These are phyloP conservation scores for Drosophila yooni DNA, from an alignment of 2,888 invertebrate species.

Conservation along the genomic window DNA sequence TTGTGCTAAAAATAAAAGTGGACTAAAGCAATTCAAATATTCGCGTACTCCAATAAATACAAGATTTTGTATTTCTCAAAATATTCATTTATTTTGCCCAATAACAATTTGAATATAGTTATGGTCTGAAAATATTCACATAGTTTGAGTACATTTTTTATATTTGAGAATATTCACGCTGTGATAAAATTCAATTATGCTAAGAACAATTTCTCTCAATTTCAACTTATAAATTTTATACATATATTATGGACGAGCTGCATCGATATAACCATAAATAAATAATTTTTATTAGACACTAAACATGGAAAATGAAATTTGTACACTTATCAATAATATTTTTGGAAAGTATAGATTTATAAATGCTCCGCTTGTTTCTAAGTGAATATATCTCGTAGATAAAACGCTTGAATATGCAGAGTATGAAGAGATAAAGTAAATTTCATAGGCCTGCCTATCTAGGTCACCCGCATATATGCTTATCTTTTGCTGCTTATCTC, in stretches of 20 bases:
- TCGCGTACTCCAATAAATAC: background rate
- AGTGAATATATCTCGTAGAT: background rate
- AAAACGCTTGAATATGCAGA: background rate
- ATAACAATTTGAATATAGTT: background rate
- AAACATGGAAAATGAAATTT: background rate
- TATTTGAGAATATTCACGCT: background rate
- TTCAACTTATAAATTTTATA: background rate
- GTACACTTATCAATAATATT: background rate
- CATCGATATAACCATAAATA: no score
- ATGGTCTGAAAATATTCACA: background rate
- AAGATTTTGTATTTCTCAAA: background rate
- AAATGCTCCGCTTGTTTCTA: background rate
- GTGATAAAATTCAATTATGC: background rate
- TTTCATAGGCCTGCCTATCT: background rate
- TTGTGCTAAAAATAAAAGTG: background rate
- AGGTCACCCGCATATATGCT: background rate
- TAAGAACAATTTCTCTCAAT: background rate
- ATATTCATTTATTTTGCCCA: background rate
- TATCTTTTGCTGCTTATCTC: constrained; percentile 32
- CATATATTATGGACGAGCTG: background rate
- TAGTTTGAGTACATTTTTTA: background rate
- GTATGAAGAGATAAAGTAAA: background rate
- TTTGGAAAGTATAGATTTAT: background rate
- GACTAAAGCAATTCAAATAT: background rate
- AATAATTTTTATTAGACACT: no score